phyloP scores from a whole-genome alignment of 53 echinoderm and acorn worm genomes.

The Paelopatides confundens region DNA sequence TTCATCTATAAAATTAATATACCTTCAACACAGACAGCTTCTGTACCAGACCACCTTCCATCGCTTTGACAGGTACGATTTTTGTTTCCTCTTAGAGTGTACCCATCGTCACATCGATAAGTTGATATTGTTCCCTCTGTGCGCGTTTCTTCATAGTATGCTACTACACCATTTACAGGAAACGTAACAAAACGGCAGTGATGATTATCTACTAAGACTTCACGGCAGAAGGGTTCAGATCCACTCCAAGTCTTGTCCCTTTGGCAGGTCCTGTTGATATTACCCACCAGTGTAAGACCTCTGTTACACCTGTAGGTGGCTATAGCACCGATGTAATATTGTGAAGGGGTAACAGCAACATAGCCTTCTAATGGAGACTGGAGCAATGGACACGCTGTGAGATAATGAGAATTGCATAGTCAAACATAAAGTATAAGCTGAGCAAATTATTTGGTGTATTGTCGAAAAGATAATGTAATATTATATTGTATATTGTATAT shows the following conservation, averaged over 20 bases:
- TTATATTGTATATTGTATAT: too few species aligned
- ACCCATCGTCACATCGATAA: background rate
- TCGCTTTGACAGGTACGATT: background rate
- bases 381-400: background rate
- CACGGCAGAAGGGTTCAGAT: background rate
- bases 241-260: background rate
- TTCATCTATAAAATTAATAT: too few species aligned
- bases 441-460: too few species aligned
- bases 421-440: too few species aligned
- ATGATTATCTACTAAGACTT: background rate
- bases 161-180: background rate
- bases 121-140: background rate
- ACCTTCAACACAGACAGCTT: background rate
- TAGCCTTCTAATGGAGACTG: background rate
- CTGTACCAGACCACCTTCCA: background rate
- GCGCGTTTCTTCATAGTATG: background rate
- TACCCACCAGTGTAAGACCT: background rate
- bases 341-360: background rate
- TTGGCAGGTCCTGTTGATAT: background rate
- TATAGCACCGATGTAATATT: background rate
- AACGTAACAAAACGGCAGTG: background rate
- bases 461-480: too few species aligned
- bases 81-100: background rate
- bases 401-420: too few species aligned
- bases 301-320: background rate